Conservation (phyloP, 2,797 vertebrate genomes). For the Leptodactylus fallax region DNA sequence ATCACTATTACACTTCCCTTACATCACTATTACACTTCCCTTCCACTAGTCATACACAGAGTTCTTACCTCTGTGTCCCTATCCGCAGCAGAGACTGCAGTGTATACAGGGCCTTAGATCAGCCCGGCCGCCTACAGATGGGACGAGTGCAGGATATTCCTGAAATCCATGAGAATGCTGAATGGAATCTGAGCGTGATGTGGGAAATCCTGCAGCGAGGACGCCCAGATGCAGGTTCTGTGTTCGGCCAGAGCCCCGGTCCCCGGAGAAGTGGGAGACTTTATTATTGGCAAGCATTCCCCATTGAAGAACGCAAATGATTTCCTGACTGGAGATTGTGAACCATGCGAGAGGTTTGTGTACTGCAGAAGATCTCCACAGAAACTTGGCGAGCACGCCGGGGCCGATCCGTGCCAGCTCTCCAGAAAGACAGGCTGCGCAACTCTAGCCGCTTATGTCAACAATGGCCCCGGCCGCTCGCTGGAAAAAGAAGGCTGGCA, state of each 20-base stretch:
- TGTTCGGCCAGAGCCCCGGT: not conserved
- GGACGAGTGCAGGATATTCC: not conserved
- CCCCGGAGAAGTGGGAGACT: conserved; percentile 43
- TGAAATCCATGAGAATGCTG: conserved; percentile 42
- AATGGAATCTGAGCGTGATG: conserved; percentile 43
- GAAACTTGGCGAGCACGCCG: conserved; percentile 71
- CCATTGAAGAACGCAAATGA: conserved; percentile 75
- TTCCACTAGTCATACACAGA: not conserved
- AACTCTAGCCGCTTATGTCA: conserved; percentile 43
- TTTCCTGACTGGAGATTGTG: conserved; percentile 78
- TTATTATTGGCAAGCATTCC: conserved; percentile 62
- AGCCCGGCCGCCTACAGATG: not conserved
- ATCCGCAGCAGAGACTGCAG: not conserved
- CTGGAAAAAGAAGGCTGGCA: conserved; percentile 11
- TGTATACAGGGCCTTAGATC: not conserved
- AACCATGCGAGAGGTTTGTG: conserved; percentile 75
- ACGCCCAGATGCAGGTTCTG: not conserved
- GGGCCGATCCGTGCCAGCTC: conserved; percentile 29
- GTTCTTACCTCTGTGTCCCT: not conserved
- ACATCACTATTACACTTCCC: not conserved
- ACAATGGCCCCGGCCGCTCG: conserved; percentile 3
- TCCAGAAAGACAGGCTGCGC: conserved; percentile 29
- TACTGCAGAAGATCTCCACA: conserved; percentile 71
- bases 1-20: no score
- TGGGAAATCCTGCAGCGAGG: conserved; percentile 35